Base-by-base conservation (phyloP, 2,888 invertebrate species). In the Heliconius cydno region DNA sequence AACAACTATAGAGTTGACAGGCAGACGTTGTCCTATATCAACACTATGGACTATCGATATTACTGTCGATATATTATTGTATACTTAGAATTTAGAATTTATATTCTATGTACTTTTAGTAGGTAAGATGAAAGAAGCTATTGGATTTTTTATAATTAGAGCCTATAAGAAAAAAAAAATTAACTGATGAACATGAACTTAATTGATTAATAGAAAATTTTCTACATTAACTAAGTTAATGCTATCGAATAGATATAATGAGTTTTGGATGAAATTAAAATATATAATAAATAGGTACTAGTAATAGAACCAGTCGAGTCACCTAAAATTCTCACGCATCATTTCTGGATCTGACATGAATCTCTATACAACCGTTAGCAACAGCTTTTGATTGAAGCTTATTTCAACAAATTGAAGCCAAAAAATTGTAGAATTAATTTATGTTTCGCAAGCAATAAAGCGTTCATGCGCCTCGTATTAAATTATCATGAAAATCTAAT, bases 401-500 rank as follows among this genome's bases (percentile, higher is more conserved):
- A 76, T 74, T 77, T 77, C 76, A 75, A 79, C 78, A 79, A 81
- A 85, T 84, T 83, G 81, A 81, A 83, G 28, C 75, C 76, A 81
- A 75, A n/a, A n/a, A n/a, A n/a, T n/a, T 83, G 79, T 80, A 77
- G 79, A 88, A 89, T 87, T 82, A 87, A 91, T 89, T 90, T 88
- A 90, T 87, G 77, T 81, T 80, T 85, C 83, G 82, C 80, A 83
- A 77, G 84, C 87, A 86, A 88, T 87, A 84, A 88, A 87, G 85
- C 85, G 85, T 83, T 84, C 81, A 84, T 86, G 84, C 83, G 86
- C 84, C 83, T 85, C 81, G 88, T 86, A 86, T 90, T 91, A 91
- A 92, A 92, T 92, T 89, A 89, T 84, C 84, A 86, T 84, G 86
- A 89, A 89, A 89, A 90, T 87, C 90, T 87, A 86, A 90, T 88